These are phyloP conservation scores for Myotis yumanensis DNA, from an alignment of 2,113 vertebrate species.

Conservation along the genomic window DNA sequence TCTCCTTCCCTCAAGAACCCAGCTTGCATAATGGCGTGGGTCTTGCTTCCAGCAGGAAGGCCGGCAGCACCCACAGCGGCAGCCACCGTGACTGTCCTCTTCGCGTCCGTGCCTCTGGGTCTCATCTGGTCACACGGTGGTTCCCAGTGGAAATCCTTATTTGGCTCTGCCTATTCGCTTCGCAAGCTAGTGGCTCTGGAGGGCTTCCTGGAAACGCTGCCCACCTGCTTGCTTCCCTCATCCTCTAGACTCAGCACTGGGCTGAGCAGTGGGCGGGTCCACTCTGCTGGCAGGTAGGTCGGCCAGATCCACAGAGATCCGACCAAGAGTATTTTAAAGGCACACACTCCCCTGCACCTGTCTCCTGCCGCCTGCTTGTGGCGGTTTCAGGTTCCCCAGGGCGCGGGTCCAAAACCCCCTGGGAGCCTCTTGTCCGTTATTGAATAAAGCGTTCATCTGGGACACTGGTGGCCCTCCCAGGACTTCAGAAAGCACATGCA, in stretches of 20 bases:
- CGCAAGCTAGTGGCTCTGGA: background rate
- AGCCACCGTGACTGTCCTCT: background rate
- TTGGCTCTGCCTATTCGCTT: background rate
- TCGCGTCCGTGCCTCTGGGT: background rate
- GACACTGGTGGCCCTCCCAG: background rate
- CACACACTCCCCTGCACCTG: background rate
- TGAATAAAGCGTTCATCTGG: background rate
- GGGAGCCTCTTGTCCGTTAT: background rate
- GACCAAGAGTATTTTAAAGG: background rate
- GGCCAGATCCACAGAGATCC: background rate
- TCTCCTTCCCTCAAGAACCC: background rate
- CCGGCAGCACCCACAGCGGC: background rate
- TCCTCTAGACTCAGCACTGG: background rate
- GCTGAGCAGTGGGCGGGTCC: background rate
- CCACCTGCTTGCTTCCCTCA: background rate
- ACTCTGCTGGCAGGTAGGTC: background rate
- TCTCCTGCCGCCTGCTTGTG: background rate
- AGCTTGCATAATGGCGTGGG: background rate
- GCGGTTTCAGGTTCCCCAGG: constrained; percentile 7
- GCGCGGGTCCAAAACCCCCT: background rate
- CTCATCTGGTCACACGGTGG: background rate
- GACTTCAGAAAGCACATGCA: background rate
- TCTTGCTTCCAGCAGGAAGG: background rate
- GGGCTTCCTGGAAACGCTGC: background rate
- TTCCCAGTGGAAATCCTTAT: background rate